Evolutionary conservation across 2,888 invertebrate species (phyloP), one percentile per base, ranked within the genome.

Genomic region (Xanthia togata): DNA sequence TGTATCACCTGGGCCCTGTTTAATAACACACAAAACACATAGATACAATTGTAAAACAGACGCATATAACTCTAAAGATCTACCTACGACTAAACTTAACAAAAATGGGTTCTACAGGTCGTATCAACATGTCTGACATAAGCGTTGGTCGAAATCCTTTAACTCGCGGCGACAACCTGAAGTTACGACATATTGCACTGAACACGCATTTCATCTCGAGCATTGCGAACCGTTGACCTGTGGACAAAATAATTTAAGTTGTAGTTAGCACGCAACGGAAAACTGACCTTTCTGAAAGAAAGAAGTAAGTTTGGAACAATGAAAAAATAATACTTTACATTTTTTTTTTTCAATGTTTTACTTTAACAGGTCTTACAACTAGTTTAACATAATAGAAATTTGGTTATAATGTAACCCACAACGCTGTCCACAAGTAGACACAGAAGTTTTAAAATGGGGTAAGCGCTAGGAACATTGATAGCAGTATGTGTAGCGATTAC

Each of bases 141-240:
- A 97, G 92, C 2, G 89, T 82, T 0, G 97, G 94, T 31, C 93
- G 88, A 0, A 94, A 89, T 26, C 97, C 96, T 47, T 95, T 94
- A 23, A 93, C 90, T 20, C 93, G 95, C n/a, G 97, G 96, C 5
- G 95, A 91, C 55, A 98, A 85, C 31, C 88, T 93, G 90, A 97
- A 98, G 81, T 96, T 95, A 23, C 96, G 92, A 31, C 97, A 89
- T 20, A 98, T 93, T 35, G 96, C 95, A 26, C 97, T 96, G 35
- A 98, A 88, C 1, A 97, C 93, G 0, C 97, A 96, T 91, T 98
- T 98, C 89, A 98, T 96, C 91, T 98, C 98, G 60, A 97, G 90
- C 92, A 97, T 97, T 0, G 98, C 98, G 88, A 97, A 98, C 84
- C 97, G 97, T 92, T 98, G 97, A n/a, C 98, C 97, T 97, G 93